Evolutionary conservation across 2,797 vertebrate genomes (phyloP).

Genomic region (Alectoris magna): DNA sequence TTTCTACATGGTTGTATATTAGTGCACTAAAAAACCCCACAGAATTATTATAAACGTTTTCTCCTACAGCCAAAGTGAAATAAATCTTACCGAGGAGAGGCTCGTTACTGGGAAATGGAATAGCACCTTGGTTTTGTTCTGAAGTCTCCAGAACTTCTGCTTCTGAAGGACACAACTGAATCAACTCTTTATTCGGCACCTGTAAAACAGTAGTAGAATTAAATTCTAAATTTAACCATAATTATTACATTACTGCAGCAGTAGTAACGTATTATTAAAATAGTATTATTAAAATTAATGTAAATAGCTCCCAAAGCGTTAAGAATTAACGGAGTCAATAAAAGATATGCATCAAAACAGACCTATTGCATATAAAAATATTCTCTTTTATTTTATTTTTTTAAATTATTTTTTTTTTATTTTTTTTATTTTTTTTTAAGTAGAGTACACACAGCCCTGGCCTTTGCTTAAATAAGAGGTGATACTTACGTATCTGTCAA

Average conservation of each 20-base stretch:
- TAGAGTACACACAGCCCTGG: not conserved
- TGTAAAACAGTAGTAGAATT: slow-evolving; percentile 49
- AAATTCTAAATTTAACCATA: not conserved
- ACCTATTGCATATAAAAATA: not conserved
- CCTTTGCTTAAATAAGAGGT: not conserved
- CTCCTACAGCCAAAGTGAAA: not conserved
- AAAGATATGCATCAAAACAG: not conserved
- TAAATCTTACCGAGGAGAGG: slow-evolving; percentile 82
- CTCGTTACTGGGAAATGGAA: slow-evolving; percentile 79
- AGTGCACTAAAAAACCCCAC: not conserved
- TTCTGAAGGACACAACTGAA: slow-evolving; percentile 63
- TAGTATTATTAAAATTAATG: too few species aligned
- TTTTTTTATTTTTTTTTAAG: not conserved
- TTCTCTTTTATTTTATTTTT: not conserved
- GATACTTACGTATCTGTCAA: not conserved
- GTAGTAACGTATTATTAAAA: too few species aligned
- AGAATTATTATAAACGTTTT: not conserved
- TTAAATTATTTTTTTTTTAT: not conserved
- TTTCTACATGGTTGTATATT: not conserved
- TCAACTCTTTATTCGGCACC: slow-evolving; percentile 70
- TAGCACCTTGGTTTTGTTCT: slow-evolving; percentile 72
- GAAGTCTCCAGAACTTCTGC: slow-evolving; percentile 50
- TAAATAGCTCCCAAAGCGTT: not conserved
- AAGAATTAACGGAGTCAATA: not conserved
- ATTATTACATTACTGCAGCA: not conserved